Percentiles rank a stretch among this genome's conserved stretches.
Conservation (phyloP, 2,888 invertebrate species). For the Apocheima hispidaria region DNA sequence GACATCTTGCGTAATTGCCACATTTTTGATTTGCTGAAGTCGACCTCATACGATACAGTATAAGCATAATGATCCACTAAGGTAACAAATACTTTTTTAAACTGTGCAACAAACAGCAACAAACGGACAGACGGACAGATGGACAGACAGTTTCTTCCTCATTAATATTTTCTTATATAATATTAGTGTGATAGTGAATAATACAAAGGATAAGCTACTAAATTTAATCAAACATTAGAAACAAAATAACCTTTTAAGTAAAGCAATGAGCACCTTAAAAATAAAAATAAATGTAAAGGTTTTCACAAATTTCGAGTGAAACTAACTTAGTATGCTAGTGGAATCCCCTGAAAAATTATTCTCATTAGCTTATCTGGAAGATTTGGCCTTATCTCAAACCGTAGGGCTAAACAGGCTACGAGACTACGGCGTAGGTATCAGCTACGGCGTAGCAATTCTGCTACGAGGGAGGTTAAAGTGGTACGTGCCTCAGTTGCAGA, state of each 20-base stretch:
- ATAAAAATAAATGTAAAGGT: conserved; percentile 40
- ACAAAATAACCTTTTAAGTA: not conserved
- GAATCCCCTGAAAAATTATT: conserved; percentile 64
- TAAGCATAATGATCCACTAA: too few relatives aligned
- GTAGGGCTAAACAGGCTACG: conserved; percentile 64
- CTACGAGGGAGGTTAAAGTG: conserved; percentile 62
- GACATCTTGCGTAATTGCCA: too few relatives aligned
- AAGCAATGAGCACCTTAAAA: conserved; percentile 14
- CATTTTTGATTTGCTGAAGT: too few relatives aligned
- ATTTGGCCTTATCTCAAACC: conserved; percentile 69
- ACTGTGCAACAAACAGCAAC: too few relatives aligned
- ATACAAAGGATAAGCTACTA: not conserved
- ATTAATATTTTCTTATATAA: too few relatives aligned
- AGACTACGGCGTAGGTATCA: conserved; percentile 53
- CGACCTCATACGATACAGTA: too few relatives aligned
- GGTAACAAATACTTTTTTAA: too few relatives aligned
- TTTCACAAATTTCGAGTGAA: conserved; percentile 23
- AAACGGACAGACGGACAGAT: too few relatives aligned
- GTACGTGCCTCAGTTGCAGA: conserved; percentile 61
- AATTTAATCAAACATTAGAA: not conserved
- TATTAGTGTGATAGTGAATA: not conserved
- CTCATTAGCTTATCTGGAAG: conserved; percentile 77
- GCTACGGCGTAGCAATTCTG: conserved; percentile 59
- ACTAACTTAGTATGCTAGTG: conserved; percentile 62
- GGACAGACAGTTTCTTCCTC: too few relatives aligned